Evolutionary conservation across 2,113 vertebrate genomes (phyloP), one percentile per base, ranked within the genome.

Genomic region (Corythoichthys haematopterus): DNA sequence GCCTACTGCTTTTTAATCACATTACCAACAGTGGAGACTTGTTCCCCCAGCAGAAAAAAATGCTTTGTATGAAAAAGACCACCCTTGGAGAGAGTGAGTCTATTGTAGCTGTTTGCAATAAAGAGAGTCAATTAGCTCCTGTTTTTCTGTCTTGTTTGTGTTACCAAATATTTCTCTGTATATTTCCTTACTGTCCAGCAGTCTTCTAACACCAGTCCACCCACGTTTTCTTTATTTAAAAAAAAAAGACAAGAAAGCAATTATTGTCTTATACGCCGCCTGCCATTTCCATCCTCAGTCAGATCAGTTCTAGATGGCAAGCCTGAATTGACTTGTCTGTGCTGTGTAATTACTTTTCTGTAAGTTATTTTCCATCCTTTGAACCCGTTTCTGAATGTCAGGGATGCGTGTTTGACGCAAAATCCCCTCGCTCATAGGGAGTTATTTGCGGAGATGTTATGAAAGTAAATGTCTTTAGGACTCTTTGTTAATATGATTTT

Each of bases 221-320:
- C 65, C 43, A 62, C 69, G 4, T 20, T 59, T 20, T 0, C 45
- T 9, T 58, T 69, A 35, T 81, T 77, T 64, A 57, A 55, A 61
- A 71, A 61, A 71, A 56, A 11, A 56, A 12, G 8, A 28, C 46
- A 51, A 51, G 20, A 35, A 20, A 77, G 1, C 77, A 74, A 77
- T 84, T 76, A 78, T 76, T 76, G 72, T 51, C 36, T 78, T 43
- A 36, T 85, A 80, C 85, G 70, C 69, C 50, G 74, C 71, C 65
- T 68, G 76, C 8, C 28, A 68, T 65, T 84, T 75, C 68, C 68
- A 57, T 62, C 76, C 10, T 33, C 53, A 35, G 55, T 66, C 58
- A 4, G 43, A 77, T 81, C 52, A 80, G 83, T 80, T 82, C 83
- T 69, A 76, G 52, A 87, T 77, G 71, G 45, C 2, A 4, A 70